Percentiles rank a stretch among this genome's conserved stretches.
Evolutionary conservation across 2,113 vertebrate species (phyloP).

Genomic region (Catharus bicknelli): DNA sequence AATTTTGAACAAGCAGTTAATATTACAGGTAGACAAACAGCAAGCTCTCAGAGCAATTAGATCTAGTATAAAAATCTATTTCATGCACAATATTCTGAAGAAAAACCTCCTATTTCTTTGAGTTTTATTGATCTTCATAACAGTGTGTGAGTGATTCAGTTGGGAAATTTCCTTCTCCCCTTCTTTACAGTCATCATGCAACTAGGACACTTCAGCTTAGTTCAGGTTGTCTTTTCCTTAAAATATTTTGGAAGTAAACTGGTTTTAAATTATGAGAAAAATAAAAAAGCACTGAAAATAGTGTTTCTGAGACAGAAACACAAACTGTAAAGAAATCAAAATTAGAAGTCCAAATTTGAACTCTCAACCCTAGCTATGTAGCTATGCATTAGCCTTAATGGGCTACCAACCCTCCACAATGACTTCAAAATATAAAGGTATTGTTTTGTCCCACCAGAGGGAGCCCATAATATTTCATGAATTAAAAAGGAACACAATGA

Average conservation of each 20-base stretch:
- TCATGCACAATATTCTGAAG: background rate
- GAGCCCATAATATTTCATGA: slow-evolving; percentile 62
- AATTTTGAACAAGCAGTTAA: background rate
- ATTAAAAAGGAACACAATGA: background rate
- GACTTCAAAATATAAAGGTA: background rate
- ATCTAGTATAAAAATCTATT: background rate
- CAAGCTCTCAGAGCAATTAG: background rate
- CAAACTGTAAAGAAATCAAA: background rate
- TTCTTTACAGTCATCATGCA: background rate
- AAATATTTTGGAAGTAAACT: background rate
- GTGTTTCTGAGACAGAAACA: background rate
- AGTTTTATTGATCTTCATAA: background rate
- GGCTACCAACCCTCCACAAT: background rate
- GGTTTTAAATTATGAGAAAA: background rate
- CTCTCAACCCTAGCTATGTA: background rate
- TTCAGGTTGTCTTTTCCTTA: background rate
- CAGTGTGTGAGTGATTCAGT: fast-evolving
- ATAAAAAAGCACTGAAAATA: background rate
- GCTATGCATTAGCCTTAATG: background rate
- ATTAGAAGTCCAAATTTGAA: background rate
- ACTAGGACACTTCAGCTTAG: background rate
- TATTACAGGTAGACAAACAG: background rate
- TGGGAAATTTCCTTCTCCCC: background rate
- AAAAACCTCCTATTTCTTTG: background rate
- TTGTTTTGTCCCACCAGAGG: slow-evolving; percentile 64